Conservation (phyloP, 1,140 invertebrate species). For the Aphis craccivora region DNA sequence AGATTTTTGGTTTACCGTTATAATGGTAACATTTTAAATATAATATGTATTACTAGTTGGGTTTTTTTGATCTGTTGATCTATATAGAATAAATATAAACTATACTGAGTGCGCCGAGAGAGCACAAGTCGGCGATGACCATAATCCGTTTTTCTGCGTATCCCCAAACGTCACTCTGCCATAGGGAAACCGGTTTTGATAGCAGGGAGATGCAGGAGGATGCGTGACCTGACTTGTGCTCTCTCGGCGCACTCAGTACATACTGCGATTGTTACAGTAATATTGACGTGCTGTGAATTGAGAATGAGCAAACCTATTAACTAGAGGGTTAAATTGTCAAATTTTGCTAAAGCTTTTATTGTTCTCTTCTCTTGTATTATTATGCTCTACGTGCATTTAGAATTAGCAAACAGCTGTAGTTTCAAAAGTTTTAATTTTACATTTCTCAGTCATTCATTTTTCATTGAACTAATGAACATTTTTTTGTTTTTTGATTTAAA, state of each 20-base stretch:
- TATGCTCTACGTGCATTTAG: background rate
- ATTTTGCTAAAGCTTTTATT: background rate
- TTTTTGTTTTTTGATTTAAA: background rate
- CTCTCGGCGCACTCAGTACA: too few relatives aligned
- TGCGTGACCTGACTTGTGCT: too few relatives aligned
- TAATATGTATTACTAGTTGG: background rate
- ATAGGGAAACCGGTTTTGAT: too few relatives aligned
- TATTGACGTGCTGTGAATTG: background rate
- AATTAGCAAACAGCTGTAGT: background rate
- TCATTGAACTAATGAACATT: background rate
- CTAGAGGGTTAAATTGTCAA: background rate
- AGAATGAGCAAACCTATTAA: too few relatives aligned
- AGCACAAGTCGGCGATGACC: too few relatives aligned
- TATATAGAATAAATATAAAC: background rate
- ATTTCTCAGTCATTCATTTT: background rate
- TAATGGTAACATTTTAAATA: background rate
- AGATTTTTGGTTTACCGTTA: background rate
- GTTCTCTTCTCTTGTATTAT: background rate
- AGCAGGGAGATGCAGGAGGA: too few relatives aligned
- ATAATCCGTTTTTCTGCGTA: too few relatives aligned
- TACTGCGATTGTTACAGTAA: background rate
- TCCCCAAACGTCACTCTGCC: too few relatives aligned
- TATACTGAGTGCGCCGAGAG: too few relatives aligned
- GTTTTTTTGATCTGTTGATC: background rate
- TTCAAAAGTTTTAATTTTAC: background rate